Percentiles rank a stretch among this genome's conserved stretches.
Conservation (phyloP, 2,888 invertebrate species). For the Lasioglossum malachurum region DNA sequence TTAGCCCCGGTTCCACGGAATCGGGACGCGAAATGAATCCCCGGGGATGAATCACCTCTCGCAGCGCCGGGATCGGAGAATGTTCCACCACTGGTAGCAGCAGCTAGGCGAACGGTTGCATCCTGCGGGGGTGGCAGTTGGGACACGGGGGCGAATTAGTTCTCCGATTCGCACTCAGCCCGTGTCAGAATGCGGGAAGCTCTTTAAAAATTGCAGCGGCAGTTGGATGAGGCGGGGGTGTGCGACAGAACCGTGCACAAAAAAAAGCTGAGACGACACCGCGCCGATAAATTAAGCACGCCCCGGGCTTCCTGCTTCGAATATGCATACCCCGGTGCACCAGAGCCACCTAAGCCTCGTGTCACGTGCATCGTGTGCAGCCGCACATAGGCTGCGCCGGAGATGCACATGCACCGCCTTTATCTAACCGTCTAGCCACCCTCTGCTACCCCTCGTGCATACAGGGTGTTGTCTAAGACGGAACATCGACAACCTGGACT, state of each 20-base stretch:
- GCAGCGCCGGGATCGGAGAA: neutral
- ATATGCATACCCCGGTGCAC: slow-evolving; percentile 54
- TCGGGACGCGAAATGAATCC: slow-evolving; percentile 20
- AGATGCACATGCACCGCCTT: slow-evolving; percentile 13
- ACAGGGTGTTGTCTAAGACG: neutral
- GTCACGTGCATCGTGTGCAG: slow-evolving; percentile 37
- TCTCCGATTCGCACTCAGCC: slow-evolving; percentile 22
- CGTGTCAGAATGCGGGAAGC: slow-evolving; percentile 1
- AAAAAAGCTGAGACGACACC: slow-evolving; percentile 46
- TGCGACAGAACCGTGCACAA: neutral
- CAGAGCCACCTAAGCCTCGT: slow-evolving; percentile 28
- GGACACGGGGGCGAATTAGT: slow-evolving; percentile 18
- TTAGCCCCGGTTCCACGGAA: neutral
- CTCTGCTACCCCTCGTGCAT: neutral
- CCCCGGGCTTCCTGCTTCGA: slow-evolving; percentile 52
- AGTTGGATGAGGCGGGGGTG: neutral
- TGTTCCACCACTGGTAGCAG: neutral
- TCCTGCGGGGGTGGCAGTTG: neutral
- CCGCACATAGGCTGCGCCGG: neutral
- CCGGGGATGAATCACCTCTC: neutral
- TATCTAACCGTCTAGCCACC: slow-evolving; percentile 15
- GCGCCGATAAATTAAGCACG: slow-evolving; percentile 68
- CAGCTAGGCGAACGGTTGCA: slow-evolving; percentile 7
- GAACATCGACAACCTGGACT: neutral
- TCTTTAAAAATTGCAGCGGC: slow-evolving; percentile 40